A percentile compares a stretch with the other conserved stretches of the same genome.
These are phyloP conservation scores for Rhinella marina DNA, from an alignment of 2,797 vertebrate genomes.

Conservation along the genomic window DNA sequence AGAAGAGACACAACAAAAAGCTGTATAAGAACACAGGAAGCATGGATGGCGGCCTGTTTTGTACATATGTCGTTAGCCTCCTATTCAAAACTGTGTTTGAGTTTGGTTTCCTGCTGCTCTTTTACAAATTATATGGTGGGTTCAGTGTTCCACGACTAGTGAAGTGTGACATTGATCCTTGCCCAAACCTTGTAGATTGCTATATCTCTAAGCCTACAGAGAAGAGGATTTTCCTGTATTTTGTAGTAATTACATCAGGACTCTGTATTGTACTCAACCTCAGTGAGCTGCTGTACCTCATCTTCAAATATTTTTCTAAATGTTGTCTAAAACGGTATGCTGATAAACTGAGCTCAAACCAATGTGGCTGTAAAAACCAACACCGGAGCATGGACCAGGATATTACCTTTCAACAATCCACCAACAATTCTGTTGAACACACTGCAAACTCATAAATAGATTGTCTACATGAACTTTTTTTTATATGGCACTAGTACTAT, in stretches of 20 bases:
- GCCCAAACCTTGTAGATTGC: slow-evolving; percentile 85
- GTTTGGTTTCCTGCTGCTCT: slow-evolving; percentile 80
- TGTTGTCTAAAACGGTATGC: slow-evolving; percentile 70
- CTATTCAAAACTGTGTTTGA: slow-evolving; percentile 83
- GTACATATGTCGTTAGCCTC: slow-evolving; percentile 84
- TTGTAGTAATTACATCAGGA: slow-evolving; percentile 82
- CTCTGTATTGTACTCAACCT: slow-evolving; percentile 83
- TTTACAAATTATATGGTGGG: slow-evolving; percentile 84
- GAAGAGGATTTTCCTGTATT: slow-evolving; percentile 86
- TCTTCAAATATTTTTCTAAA: slow-evolving; percentile 79
- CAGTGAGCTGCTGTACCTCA: slow-evolving; percentile 81
- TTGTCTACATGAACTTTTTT: not conserved
- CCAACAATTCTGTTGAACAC: not conserved
- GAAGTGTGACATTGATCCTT: slow-evolving; percentile 80
- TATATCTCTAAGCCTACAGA: slow-evolving; percentile 84
- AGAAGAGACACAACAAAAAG: slow-evolving; percentile 74
- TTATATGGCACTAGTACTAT: not conserved
- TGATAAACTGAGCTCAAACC: slow-evolving; percentile 61
- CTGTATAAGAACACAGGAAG: slow-evolving; percentile 76
- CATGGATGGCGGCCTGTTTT: slow-evolving; percentile 83
- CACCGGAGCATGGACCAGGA: slow-evolving; percentile 33
- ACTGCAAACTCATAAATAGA: not conserved
- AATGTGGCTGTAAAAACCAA: slow-evolving; percentile 32
- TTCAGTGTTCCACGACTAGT: slow-evolving; percentile 80
- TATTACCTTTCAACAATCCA: slow-evolving; percentile 37